A percentile compares a stretch with the other conserved stretches of the same genome.
Evolutionary conservation across 2,888 invertebrate species (phyloP).

Genomic region (Eudasyphora cyanicolor): DNA sequence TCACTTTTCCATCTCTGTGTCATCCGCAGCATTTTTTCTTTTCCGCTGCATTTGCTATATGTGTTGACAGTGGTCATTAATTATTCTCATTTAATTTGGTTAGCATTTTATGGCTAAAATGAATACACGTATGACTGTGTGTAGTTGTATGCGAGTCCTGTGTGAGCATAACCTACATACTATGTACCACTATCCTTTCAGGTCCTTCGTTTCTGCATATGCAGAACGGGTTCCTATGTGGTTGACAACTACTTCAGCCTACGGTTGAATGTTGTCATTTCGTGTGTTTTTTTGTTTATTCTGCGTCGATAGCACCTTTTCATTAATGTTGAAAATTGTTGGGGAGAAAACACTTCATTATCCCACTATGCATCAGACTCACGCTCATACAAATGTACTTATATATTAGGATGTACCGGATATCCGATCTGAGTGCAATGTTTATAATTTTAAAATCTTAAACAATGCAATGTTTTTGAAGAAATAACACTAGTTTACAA

Average conservation of each 20-base stretch:
- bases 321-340: constrained; percentile 27
- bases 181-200: too few relatives aligned
- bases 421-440: too few relatives aligned
- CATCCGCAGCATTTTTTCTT: neutral
- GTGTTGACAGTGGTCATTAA: constrained; percentile 66
- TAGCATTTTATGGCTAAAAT: constrained; percentile 57
- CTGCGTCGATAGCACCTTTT: constrained; percentile 34
- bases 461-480: too few relatives aligned
- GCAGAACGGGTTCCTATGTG: neutral
- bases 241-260: neutral
- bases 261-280: neutral
- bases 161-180: constrained; percentile 24
- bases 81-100: constrained; percentile 68
- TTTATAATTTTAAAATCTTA: too few relatives aligned
- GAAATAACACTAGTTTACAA: too few relatives aligned
- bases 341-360: constrained; percentile 30
- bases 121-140: neutral
- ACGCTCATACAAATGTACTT: too few relatives aligned
- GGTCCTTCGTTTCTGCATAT: too few relatives aligned
- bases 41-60: constrained; percentile 46
- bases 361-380: neutral
- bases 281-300: neutral
- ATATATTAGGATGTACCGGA: too few relatives aligned
- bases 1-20: constrained; percentile 1
- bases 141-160: too few relatives aligned